Evolutionary conservation across 2,113 vertebrate species (phyloP).

Genomic region (Origma solitaria): DNA sequence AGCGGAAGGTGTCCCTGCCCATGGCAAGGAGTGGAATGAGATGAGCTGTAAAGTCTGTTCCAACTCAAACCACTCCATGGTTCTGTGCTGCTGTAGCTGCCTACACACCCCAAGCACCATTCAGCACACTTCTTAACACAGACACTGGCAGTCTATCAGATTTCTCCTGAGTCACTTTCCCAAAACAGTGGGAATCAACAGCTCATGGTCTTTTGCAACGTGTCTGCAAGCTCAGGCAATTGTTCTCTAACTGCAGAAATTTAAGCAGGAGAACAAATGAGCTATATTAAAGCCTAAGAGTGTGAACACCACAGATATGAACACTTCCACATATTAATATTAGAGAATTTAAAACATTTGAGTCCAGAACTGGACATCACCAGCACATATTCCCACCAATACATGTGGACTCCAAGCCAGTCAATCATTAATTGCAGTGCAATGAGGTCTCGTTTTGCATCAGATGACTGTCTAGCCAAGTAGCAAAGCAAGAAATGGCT

Average conservation of each 20-base stretch:
- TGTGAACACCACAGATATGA: accelerated
- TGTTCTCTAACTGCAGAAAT: not conserved
- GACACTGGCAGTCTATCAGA: not conserved
- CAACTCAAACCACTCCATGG: not conserved
- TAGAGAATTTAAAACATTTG: not conserved
- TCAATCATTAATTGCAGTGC: conserved; percentile 8
- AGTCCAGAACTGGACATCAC: not conserved
- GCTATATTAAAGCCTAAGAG: not conserved
- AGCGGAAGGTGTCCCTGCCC: not conserved
- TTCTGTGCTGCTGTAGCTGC: not conserved
- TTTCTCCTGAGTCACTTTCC: not conserved
- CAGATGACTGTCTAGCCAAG: not conserved
- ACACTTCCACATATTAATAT: no score
- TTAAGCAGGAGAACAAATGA: not conserved
- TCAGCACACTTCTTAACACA: not conserved
- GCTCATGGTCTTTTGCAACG: not conserved
- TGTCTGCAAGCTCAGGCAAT: not conserved
- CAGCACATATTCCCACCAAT: not conserved
- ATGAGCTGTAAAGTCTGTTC: not conserved
- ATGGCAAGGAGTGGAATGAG: not conserved
- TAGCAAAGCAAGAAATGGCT: not conserved
- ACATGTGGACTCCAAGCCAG: not conserved
- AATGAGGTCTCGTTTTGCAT: not conserved
- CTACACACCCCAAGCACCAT: not conserved
- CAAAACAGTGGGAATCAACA: not conserved